Percentiles rank a stretch among this genome's conserved stretches.
Evolutionary conservation across 1,140 invertebrate genomes (phyloP).

Genomic region (Drosophila orosa): DNA sequence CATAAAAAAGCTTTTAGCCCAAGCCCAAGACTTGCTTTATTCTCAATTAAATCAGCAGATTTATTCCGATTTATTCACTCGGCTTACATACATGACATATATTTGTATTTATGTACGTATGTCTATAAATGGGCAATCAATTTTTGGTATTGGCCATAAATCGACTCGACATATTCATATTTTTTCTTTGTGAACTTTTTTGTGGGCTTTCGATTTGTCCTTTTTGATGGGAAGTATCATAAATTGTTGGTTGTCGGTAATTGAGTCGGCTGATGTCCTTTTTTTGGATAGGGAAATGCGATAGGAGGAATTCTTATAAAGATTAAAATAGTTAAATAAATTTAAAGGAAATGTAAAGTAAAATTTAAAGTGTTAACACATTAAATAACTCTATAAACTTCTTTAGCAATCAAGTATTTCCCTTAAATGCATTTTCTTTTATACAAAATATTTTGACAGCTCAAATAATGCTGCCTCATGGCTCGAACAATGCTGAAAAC

Average conservation of each 20-base stretch:
- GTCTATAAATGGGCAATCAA: constrained; percentile 30
- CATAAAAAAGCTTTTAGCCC: constrained; percentile 20
- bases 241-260: constrained; percentile 22
- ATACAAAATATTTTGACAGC: neutral
- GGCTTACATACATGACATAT: neutral
- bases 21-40: constrained; percentile 22
- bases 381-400: fast-evolving
- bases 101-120: neutral
- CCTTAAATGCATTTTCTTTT: neutral
- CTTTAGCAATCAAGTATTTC: too few species aligned
- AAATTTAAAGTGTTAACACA: neutral
- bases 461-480: neutral
- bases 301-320: neutral
- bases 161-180: constrained; percentile 20
- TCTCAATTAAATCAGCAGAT: constrained; percentile 39
- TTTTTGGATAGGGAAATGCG: neutral
- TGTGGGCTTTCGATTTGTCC: constrained; percentile 15
- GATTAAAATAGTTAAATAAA: neutral
- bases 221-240: constrained; percentile 11
- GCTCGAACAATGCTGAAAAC: neutral
- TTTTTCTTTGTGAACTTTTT: constrained; percentile 24
- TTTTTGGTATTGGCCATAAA: constrained; percentile 33
- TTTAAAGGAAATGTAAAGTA: neutral
- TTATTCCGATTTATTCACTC: constrained; percentile 29
- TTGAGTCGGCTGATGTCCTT: constrained; percentile 11